Base-by-base conservation (phyloP, 2,888 invertebrate genomes). In the Ormyrus pomaceus region DNA sequence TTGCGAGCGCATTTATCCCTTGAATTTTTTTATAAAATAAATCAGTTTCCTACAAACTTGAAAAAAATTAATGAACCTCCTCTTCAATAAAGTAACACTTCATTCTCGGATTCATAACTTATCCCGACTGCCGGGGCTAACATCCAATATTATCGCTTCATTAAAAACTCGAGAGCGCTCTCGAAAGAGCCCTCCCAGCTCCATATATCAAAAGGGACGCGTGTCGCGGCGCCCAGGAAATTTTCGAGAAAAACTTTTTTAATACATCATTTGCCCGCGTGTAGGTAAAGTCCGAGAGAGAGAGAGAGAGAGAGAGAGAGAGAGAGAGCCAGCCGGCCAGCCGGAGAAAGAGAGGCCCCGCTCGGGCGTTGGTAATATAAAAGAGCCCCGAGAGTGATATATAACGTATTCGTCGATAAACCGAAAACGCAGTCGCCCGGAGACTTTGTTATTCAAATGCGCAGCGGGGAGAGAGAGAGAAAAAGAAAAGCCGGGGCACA, bases 371-470 rank as follows among this genome's bases (percentile, higher is more conserved):
- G 58, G 61, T 5, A 53, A 70, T 51, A 65, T 58, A 50, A 66
- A 78, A 77, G 64, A 53, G 34, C 68, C 13, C 59, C 13, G 48
- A 64, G 64, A 62, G 56, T 61, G 78, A 72, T 46, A 19, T 68
- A 73, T 64, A 65, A 65, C 59, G 72, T 68, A 77, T 75, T 74
- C 82, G 76, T 68, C 81, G 77, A 82, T 80, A 82, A 72, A 83
- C 59, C 77, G 73, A 81, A 82, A 79, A 78, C 69, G 76, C 73
- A 80, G 80, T 76, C 58, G 13, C 55, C 19, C 45, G 9, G 71
- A 81, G 86, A 89, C 88, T 89, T 90, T 90, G 89, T 89, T 87
- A 89, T 90, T 90, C 87, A 89, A 89, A 89, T 89, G 80, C 55
- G 62, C 45, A 19, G 74, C 76, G 69, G 76, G 53, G 13, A 9